Evolutionary conservation across 2,797 vertebrate genomes (phyloP), one percentile per base, ranked within the genome.

Genomic region (Enteromius thamalakanensis): DNA sequence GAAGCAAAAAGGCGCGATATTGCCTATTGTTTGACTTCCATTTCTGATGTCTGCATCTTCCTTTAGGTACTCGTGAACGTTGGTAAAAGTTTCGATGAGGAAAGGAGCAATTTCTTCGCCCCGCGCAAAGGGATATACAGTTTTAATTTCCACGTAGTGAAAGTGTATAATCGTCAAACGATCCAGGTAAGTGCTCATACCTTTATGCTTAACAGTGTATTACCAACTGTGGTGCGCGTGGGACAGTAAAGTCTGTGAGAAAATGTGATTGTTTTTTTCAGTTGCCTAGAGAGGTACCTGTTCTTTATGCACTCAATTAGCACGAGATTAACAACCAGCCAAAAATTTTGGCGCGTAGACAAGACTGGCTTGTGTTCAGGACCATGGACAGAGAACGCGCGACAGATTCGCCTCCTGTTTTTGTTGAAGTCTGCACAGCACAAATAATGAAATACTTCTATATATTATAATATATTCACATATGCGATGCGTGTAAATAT

Each of bases 61-160:
- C 84, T 89, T 0, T 90, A 99, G 98, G 96, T 98, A 89, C 94
- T 99, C 83, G 98, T 99, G 90, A 99, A 99, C 85, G 89, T 99
- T 90, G 98, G 97, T 71, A 96, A 81, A 91, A 97, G 96, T 95
- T 99, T 99, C 84, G 97, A 99, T 65, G 96, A 96, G 69, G 97
- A 99, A 89, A 93, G 96, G 88, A 99, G 98, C 95, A 97, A 96
- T 91, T 99, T 99, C 92, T 96, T 97, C 85, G 93, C 98, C 15
- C 98, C 98, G 45, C 95, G 98, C 80, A 98, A 97, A 95, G 98
- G 97, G 89, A 98, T 99, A 95, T 99, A 99, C 96, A 98, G 97
- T 95, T 99, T 99, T 94, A 99, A 98, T 95, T 99, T 99, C 92
- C 97, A 99, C 88, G 98, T 99, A 90, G 98, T 99, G 69, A 99